A percentile compares a stretch with the other conserved stretches of the same genome.
These are phyloP conservation scores for Stegophylla sp. DNA, from an alignment of 2,888 invertebrate species.

Conservation along the genomic window DNA sequence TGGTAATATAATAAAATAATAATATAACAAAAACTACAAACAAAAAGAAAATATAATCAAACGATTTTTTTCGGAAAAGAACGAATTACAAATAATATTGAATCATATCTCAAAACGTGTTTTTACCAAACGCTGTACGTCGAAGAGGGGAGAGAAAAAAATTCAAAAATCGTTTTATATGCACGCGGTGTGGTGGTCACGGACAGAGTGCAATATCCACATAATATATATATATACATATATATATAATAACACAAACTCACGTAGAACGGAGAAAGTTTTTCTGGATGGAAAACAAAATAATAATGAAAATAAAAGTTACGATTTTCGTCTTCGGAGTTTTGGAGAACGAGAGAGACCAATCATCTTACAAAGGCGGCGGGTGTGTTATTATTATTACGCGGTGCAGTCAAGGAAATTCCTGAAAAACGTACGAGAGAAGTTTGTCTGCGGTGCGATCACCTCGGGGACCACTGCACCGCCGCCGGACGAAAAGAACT, in stretches of 20 bases:
- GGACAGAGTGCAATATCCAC: not conserved
- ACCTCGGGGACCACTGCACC: not conserved
- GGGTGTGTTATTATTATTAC: not conserved
- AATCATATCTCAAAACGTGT: too few relatives aligned
- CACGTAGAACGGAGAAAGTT: constrained; percentile 1
- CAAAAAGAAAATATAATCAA: too few relatives aligned
- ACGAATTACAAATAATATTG: too few relatives aligned
- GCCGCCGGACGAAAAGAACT: not conserved
- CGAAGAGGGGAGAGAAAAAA: not conserved
- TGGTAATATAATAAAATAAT: too few relatives aligned
- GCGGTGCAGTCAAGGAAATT: not conserved
- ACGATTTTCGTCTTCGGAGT: not conserved
- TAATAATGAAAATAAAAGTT: constrained; percentile 25
- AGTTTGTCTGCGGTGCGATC: constrained; percentile 1
- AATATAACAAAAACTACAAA: too few relatives aligned
- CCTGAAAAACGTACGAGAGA: constrained; percentile 14
- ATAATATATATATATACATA: too few relatives aligned
- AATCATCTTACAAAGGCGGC: not conserved
- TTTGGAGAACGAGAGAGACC: constrained; percentile 11
- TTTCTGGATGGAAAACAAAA: constrained; percentile 10
- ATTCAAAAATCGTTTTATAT: not conserved
- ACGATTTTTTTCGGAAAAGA: too few relatives aligned
- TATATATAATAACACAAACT: too few relatives aligned
- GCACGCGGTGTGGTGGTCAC: not conserved
- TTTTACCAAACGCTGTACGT: too few relatives aligned